Evolutionary conservation across 2,113 vertebrate species (phyloP).

Genomic region (Cyanoramphus novaezelandiae): DNA sequence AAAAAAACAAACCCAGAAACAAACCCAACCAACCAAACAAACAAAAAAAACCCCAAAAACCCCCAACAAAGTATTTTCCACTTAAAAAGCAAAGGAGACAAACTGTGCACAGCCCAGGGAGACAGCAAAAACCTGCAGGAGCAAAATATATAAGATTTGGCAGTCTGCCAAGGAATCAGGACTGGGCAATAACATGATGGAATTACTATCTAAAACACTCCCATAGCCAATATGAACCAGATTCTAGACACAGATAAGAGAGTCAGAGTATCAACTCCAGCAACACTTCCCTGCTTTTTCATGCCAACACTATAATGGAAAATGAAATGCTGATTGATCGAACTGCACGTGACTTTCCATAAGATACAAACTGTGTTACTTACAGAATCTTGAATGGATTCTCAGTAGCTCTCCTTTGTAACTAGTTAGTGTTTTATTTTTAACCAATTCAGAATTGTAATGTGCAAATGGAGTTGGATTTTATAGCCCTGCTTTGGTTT

Average conservation of each 20-base stretch:
- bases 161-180: neutral
- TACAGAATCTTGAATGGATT: neutral
- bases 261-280: neutral
- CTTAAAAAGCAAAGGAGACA: neutral
- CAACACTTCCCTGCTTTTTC: neutral
- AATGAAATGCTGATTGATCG: neutral
- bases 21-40: neutral
- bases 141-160: neutral
- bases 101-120: neutral
- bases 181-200: neutral
- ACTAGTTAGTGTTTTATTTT: neutral
- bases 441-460: neutral
- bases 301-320: conserved; percentile 11
- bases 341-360: neutral
- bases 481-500: neutral
- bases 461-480: neutral
- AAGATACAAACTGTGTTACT: neutral
- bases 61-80: neutral
- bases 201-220: neutral
- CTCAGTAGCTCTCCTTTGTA: neutral
- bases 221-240: neutral
- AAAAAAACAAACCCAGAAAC: neutral
- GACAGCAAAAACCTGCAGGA: neutral
- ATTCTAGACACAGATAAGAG: neutral
- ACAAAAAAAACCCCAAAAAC: neutral